Conservation (phyloP, 2,888 invertebrate genomes). For the Silvanus unidentatus region DNA sequence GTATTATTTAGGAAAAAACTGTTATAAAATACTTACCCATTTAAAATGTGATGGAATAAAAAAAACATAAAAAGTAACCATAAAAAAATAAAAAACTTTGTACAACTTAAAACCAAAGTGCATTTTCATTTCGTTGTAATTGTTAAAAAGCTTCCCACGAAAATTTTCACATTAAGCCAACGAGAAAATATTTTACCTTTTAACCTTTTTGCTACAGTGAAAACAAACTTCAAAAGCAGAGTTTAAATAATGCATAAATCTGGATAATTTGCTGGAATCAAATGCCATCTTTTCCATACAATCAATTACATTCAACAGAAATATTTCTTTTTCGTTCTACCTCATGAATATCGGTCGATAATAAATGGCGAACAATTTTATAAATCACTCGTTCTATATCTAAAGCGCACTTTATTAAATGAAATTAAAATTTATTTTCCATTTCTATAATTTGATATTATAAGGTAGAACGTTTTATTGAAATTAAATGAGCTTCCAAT, state of each 20-base stretch:
- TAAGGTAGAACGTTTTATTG: no score
- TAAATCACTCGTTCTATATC: slow-evolving; percentile 37
- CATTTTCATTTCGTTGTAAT: slow-evolving; percentile 1
- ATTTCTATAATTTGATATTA: slow-evolving; percentile 14
- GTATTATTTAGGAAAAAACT: no score
- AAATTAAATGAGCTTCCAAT: no score
- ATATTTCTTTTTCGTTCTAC: slow-evolving; percentile 32
- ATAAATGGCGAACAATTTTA: slow-evolving; percentile 36
- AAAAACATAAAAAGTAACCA: no score
- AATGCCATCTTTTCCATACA: slow-evolving; percentile 37
- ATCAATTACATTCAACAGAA: slow-evolving; percentile 36
- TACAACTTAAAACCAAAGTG: neutral
- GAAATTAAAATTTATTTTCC: slow-evolving; percentile 33
- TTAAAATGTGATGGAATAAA: no score
- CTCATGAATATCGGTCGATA: slow-evolving; percentile 36
- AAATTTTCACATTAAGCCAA: slow-evolving; percentile 9
- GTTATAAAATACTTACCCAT: no score
- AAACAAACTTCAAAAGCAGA: slow-evolving; percentile 22
- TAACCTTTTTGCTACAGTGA: slow-evolving; percentile 12
- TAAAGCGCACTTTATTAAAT: slow-evolving; percentile 32
- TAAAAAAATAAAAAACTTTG: no score
- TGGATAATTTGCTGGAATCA: slow-evolving; percentile 37
- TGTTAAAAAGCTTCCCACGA: slow-evolving; percentile 4
- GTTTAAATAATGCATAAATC: slow-evolving; percentile 31
- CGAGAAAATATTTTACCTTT: slow-evolving; percentile 17